phyloP scores from a whole-genome alignment of 2,797 vertebrate species.

The Enteromius radiatus region DNA sequence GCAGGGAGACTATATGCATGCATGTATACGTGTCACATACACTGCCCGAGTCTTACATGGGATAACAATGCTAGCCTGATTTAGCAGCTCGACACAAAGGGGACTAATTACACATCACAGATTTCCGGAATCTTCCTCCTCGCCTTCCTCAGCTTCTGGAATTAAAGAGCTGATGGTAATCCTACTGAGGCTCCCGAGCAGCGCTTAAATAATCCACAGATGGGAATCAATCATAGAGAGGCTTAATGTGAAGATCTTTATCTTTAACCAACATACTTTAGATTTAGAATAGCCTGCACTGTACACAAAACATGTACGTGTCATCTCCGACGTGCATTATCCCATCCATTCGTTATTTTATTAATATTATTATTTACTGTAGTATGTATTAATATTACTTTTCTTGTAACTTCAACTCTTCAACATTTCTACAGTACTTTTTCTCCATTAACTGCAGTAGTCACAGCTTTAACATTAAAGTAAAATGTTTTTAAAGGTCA shows the following conservation, averaged over 20 bases:
- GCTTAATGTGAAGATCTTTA: conserved; percentile 49
- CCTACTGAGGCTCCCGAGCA: conserved; percentile 23
- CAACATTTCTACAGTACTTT: too few species aligned
- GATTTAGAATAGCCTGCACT: neutral
- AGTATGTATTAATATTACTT: neutral
- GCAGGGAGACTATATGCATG: neutral
- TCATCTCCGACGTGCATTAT: neutral
- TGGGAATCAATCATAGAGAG: conserved; percentile 28
- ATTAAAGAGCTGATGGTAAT: conserved; percentile 47
- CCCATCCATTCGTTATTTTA: neutral
- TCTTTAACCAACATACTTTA: conserved; percentile 6
- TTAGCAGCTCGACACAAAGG: conserved; percentile 48
- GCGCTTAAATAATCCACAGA: conserved; percentile 42
- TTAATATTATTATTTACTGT: neutral
- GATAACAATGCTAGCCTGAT: conserved; percentile 41
- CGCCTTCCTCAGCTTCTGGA: conserved; percentile 37
- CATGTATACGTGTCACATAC: neutral
- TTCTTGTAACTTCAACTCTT: neutral
- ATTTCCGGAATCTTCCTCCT: conserved; percentile 42
- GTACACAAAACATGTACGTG: neutral
- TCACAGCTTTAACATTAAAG: neutral
- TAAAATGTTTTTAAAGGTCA: conserved; percentile 33
- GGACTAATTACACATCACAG: conserved; percentile 48
- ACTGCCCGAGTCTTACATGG: neutral
- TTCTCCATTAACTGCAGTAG: conserved; percentile 13